These are phyloP conservation scores for Anguilla rostrata DNA, from an alignment of 2,113 vertebrate species.

Conservation along the genomic window DNA sequence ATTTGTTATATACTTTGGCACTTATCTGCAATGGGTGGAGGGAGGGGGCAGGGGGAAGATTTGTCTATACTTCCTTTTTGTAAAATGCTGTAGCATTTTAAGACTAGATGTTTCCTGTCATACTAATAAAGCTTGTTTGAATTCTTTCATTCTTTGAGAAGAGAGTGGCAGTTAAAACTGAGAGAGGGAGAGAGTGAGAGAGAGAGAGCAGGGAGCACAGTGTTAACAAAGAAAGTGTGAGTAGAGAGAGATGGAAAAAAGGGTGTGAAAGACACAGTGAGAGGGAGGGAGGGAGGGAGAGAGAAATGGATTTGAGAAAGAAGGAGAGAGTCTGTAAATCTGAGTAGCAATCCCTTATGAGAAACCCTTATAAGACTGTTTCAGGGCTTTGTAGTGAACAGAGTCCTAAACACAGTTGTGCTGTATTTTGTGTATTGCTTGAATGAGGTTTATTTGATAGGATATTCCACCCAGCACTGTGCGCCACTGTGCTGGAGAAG, in stretches of 20 bases:
- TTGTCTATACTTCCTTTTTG: neutral
- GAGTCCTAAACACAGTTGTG: neutral
- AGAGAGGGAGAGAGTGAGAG: neutral
- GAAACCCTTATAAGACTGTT: neutral
- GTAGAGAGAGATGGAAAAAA: conserved; percentile 11
- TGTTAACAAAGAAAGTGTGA: too few relatives aligned
- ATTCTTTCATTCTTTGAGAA: conserved; percentile 31
- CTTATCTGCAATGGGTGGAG: too few relatives aligned
- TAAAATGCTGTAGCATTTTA: neutral
- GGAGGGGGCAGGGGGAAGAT: too few relatives aligned
- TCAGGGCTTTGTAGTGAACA: neutral
- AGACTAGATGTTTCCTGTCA: neutral
- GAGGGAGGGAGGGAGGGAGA: neutral
- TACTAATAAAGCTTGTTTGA: neutral
- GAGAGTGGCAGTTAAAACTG: conserved; percentile 17
- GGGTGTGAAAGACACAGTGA: conserved; percentile 19
- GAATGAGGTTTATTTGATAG: neutral
- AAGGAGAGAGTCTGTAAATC: neutral
- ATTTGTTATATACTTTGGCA: too few relatives aligned
- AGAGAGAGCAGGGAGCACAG: conserved; percentile 31
- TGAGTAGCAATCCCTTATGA: neutral
- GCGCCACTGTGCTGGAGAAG: neutral
- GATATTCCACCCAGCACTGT: neutral
- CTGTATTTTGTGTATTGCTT: neutral
- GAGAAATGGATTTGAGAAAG: neutral